Percentiles rank a stretch among this genome's conserved stretches.
phyloP scores from a whole-genome alignment of 2,113 vertebrate species.

The Menidia beryllina region DNA sequence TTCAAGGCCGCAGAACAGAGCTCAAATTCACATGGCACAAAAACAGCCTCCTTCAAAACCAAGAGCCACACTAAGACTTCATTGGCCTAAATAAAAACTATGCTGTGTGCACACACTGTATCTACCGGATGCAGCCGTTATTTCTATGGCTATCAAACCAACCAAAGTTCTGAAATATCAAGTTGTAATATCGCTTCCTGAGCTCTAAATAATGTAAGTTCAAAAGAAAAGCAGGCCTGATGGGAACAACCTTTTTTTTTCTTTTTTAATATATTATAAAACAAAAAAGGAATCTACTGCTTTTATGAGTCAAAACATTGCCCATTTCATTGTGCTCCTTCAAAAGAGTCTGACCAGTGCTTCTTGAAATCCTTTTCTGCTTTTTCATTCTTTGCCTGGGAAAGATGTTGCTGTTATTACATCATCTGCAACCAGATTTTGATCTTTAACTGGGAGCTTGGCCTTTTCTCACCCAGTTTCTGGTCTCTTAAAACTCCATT shows the following conservation, averaged over 20 bases:
- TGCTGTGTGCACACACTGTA: too few species aligned
- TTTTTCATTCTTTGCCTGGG: background rate
- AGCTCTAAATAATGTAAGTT: too few species aligned
- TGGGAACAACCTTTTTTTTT: too few species aligned
- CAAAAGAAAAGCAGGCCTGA: too few species aligned
- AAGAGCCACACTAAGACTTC: background rate
- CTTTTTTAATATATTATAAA: too few species aligned
- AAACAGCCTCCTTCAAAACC: conserved; percentile 23
- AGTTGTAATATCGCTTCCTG: background rate
- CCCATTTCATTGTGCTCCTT: background rate
- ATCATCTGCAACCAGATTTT: too few species aligned
- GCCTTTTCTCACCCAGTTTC: background rate
- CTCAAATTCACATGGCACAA: conserved; percentile 13
- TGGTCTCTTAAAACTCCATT: background rate
- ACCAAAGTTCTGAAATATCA: background rate
- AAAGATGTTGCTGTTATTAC: background rate
- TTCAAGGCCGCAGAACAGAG: conserved; percentile 44
- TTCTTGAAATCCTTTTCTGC: background rate
- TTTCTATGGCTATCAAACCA: too few species aligned
- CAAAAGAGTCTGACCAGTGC: background rate
- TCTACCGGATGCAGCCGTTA: too few species aligned
- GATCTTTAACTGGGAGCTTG: too few species aligned
- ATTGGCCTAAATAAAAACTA: background rate
- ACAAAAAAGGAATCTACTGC: background rate
- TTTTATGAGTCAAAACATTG: background rate